A percentile compares a stretch with the other conserved stretches of the same genome.
phyloP scores from a whole-genome alignment of 2,888 invertebrate species.

The Coenonympha glycerion region DNA sequence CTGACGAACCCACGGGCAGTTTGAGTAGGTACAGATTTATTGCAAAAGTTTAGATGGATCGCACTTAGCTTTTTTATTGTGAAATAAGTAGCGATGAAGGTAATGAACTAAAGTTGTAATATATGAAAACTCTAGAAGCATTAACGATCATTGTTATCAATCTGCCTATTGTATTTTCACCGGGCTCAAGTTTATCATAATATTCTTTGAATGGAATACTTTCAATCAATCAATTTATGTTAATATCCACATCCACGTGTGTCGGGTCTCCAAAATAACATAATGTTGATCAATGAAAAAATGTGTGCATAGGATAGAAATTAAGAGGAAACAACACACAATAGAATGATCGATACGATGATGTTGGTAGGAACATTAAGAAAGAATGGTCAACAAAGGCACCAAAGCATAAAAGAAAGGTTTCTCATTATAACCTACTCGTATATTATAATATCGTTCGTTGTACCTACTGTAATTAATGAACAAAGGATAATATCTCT shows the following conservation, averaged over 20 bases:
- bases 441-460: background rate
- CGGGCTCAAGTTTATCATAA: too few relatives aligned
- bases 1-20: conserved; percentile 5
- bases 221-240: background rate
- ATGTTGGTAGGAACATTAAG: conserved; percentile 6
- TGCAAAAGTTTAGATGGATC: conserved; percentile 19
- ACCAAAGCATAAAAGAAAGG: too few relatives aligned
- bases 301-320: background rate
- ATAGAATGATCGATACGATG: conserved; percentile 15
- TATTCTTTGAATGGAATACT: background rate
- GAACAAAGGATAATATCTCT: background rate
- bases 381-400: conserved; percentile 6
- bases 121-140: background rate
- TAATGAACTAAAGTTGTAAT: background rate
- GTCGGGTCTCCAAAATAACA: background rate
- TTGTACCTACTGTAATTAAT: background rate
- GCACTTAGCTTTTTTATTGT: conserved; percentile 1
- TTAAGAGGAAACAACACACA: background rate
- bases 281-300: background rate
- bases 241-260: background rate
- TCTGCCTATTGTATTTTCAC: too few relatives aligned
- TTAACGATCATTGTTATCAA: background rate
- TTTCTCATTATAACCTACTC: background rate
- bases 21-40: conserved; percentile 16
- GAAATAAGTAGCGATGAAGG: background rate